Conservation (phyloP, 2,797 vertebrate genomes). For the Thaleichthys pacificus region DNA sequence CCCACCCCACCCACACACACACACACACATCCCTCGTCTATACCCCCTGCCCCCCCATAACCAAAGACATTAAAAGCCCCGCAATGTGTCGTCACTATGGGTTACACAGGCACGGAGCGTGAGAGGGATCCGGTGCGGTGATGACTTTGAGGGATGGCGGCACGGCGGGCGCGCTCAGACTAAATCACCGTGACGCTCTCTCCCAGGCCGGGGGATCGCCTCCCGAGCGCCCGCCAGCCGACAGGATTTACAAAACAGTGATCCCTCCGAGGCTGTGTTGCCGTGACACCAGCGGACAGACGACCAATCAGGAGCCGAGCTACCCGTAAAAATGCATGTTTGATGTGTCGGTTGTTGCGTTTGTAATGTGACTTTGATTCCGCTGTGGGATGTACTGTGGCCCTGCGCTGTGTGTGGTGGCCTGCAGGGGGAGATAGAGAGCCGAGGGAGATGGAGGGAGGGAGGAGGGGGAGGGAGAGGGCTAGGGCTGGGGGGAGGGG, state of each 20-base stretch:
- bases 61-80: slow-evolving; percentile 61
- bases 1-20: slow-evolving; percentile 7
- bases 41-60: slow-evolving; percentile 43
- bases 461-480: too few species aligned
- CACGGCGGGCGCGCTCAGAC: slow-evolving; percentile 47
- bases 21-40: neutral
- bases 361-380: too few species aligned
- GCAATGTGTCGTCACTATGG: slow-evolving; percentile 66
- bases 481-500: neutral
- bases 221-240: slow-evolving; percentile 26
- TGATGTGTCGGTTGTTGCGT: too few species aligned
- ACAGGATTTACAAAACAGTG: slow-evolving; percentile 62
- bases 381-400: too few species aligned
- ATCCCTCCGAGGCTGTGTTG: slow-evolving; percentile 32
- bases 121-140: slow-evolving; percentile 45
- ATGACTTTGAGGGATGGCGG: slow-evolving; percentile 62
- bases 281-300: slow-evolving; percentile 34
- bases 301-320: slow-evolving; percentile 27
- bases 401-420: slow-evolving; percentile 13
- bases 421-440: slow-evolving; percentile 51
- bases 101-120: slow-evolving; percentile 66
- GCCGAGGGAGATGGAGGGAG: slow-evolving; percentile 21
- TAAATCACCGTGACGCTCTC: slow-evolving; percentile 62
- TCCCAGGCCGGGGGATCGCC: slow-evolving; percentile 40
- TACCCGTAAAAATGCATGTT: too few species aligned